Evolutionary conservation across 1,140 invertebrate species (phyloP).

Genomic region (Micrasema minimum): DNA sequence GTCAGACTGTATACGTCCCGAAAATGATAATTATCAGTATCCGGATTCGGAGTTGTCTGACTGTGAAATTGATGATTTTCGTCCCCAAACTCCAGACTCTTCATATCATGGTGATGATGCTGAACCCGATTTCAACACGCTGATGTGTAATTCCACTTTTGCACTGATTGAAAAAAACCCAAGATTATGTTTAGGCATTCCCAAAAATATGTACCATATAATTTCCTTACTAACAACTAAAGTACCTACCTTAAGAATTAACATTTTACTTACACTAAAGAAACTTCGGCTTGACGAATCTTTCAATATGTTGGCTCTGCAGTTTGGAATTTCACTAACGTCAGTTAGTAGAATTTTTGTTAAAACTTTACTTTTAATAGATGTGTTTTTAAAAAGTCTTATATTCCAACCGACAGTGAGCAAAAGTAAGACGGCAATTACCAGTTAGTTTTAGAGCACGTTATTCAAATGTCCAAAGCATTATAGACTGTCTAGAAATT

Average conservation of each 20-base stretch:
- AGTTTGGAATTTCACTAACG: background rate
- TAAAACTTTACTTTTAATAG: background rate
- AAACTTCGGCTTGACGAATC: background rate
- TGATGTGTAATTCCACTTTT: background rate
- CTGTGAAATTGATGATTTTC: background rate
- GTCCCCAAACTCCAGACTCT: background rate
- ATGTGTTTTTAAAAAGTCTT: background rate
- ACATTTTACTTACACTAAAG: conserved; percentile 7
- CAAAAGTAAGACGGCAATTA: background rate
- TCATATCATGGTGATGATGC: background rate
- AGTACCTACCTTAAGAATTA: background rate
- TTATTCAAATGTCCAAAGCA: background rate
- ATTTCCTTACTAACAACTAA: too few relatives aligned
- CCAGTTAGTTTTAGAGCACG: background rate
- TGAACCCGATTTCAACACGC: background rate
- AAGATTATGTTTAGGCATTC: too few relatives aligned
- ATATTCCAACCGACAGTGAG: background rate
- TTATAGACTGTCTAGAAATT: conserved; percentile 6
- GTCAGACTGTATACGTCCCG: background rate
- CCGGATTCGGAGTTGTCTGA: background rate
- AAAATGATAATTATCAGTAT: background rate
- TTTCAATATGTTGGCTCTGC: background rate
- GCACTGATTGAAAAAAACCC: background rate
- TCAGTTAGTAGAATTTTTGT: background rate
- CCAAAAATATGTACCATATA: too few relatives aligned